phyloP scores from a whole-genome alignment of 2,797 vertebrate species.

The Microhierax caerulescens region DNA sequence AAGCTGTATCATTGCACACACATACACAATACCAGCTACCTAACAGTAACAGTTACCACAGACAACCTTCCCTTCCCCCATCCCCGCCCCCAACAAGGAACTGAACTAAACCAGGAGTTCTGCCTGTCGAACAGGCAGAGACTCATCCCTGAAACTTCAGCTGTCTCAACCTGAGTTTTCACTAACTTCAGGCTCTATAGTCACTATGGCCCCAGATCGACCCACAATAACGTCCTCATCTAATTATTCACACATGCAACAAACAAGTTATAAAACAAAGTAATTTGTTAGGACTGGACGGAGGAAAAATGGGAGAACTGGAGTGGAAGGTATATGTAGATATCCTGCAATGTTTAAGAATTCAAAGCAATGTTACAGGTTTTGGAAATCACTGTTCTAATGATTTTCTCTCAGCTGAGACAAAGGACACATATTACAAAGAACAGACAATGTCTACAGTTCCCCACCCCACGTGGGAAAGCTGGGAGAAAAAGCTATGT shows the following conservation, averaged over 20 bases:
- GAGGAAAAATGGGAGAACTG: not conserved
- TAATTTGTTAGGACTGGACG: not conserved
- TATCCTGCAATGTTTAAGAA: not conserved
- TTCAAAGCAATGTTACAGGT: not conserved
- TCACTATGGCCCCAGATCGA: not conserved
- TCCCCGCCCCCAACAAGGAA: not conserved
- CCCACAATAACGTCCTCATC: not conserved
- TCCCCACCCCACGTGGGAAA: not conserved
- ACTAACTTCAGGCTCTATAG: not conserved
- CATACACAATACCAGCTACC: not conserved
- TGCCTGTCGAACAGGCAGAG: not conserved
- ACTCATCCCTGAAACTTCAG: not conserved
- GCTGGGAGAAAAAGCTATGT: not conserved
- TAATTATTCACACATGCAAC: not conserved
- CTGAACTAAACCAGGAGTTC: not conserved
- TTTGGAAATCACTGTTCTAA: not conserved
- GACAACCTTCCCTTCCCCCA: not conserved
- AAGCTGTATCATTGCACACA: not conserved
- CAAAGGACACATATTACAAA: not conserved
- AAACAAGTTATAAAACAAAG: not conserved
- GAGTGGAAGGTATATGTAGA: not conserved
- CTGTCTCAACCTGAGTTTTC: not conserved
- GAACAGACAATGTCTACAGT: not conserved
- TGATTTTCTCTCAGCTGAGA: not conserved
- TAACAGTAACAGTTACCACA: not conserved